Base-by-base conservation (phyloP, 2,113 vertebrate genomes). In the Fulmarus glacialis region DNA sequence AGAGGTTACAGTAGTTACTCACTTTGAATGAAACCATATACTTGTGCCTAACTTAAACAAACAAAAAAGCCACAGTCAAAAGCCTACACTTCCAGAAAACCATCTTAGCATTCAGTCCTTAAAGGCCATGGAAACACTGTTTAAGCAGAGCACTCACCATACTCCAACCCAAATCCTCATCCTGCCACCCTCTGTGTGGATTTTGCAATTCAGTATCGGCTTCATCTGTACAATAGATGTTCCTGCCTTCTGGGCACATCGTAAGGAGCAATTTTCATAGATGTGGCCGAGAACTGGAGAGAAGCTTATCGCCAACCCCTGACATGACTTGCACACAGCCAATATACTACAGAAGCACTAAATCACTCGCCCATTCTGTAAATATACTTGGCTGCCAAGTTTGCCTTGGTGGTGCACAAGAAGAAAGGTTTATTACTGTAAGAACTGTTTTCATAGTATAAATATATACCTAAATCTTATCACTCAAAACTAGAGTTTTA, bases 251-350 rank as follows among this genome's bases (percentile, higher is more conserved):
- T 38, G 40, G 38, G 40, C 30, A n/a, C 29, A 8, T 4, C 0
- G 0, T 6, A 18, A n/a, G 29, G 70, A 17, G 34, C 3, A 2
- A 4, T 11, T 17, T 32, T 24, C 15, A 10, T 1, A 53, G 62
- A 30, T 8, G 24, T 11, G 55, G 55, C 55, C 18, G 12, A 23
- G 40, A 34, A 55, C 8, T 6, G 30, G 40, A 60, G n/a, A 42
- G 34, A 3, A 70, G 64, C 30, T 34, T 20, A 23, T 3, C 24
- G 47, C 21, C 26, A 8, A 6, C 29, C 19, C 23, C 50, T 7
- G 8, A 12, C 18, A 1, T 3, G 17, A n/a, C 29, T 4, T 43
- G 29, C 56, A 17, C 7, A 32, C 24, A n/a, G 50, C 32, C 15
- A 43, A 4, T 3, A 4, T 2, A 2, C 12, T 27, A 16, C 43